Evolutionary conservation across 1,140 invertebrate genomes (phyloP), one percentile per base, ranked within the genome.

Genomic region (Sinonovacula constricta): DNA sequence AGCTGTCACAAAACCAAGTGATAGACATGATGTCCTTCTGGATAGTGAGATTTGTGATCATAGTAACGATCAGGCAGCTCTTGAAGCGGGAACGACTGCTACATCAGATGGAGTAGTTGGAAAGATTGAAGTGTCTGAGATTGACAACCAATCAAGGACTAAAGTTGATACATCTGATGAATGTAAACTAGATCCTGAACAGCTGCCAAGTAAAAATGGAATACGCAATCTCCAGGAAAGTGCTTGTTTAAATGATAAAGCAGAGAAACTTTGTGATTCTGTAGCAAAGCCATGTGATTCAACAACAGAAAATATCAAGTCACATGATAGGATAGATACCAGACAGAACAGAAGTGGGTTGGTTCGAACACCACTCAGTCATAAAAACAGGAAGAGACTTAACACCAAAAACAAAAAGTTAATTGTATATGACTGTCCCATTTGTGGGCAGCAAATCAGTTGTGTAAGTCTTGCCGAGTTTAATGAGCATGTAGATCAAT

Each of bases 401-500:
- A n/a, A n/a, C n/a, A n/a, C n/a, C n/a, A n/a, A n/a, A n/a, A n/a
- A n/a, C n/a, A n/a, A n/a, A n/a, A n/a, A n/a, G n/a, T n/a, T n/a
- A n/a, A n/a, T n/a, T n/a, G 24, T n/a, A 14, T 63, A 72, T 54
- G 33, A 39, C 3, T 86, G 85, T 72, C 85, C 85, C 18, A 79
- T 86, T 2, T 86, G 85, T 71, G 31, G 36, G 22, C 51, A 76
- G 45, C 56, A 49, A 14, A 45, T 83, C 5, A 18, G 56, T 7
- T 81, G 79, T 68, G 66, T 65, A 28, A 79, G 65, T 51, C 54
- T 86, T 34, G 68, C 66, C 0, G 59, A 72, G 3, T 83, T 86
- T 39, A 86, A 85, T 77, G 78, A 75, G 66, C 85, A 86, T 81
- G 80, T 86, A n/a, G 85, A 86, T 67, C 54, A 51, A n/a, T 86